These are phyloP conservation scores for Cossypha polioptera DNA, from an alignment of 2,797 vertebrate genomes.

Conservation along the genomic window DNA sequence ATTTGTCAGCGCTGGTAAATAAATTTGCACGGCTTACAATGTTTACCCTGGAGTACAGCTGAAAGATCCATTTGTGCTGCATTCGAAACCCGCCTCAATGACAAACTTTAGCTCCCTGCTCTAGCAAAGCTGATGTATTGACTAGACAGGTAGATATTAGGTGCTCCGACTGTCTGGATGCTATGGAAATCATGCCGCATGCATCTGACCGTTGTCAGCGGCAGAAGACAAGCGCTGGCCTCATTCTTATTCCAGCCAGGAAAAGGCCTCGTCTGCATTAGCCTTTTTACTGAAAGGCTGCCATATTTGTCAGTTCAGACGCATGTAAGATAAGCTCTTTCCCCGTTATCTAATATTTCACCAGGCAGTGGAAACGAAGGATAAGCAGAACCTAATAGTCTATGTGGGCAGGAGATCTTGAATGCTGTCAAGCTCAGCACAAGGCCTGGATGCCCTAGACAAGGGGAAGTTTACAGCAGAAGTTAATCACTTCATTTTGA, in stretches of 20 bases:
- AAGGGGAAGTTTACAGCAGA: conserved; percentile 51
- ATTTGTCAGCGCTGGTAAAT: conserved; percentile 56
- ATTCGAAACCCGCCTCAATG: conserved; percentile 62
- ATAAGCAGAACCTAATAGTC: conserved; percentile 72
- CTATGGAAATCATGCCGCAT: conserved; percentile 71
- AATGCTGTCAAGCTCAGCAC: conserved; percentile 53
- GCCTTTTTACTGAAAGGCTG: conserved; percentile 70
- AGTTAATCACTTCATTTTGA: conserved; percentile 68
- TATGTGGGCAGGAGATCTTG: conserved; percentile 66
- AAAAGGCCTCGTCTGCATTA: conserved; percentile 65
- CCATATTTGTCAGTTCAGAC: conserved; percentile 74
- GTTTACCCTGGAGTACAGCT: conserved; percentile 52
- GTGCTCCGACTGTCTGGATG: conserved; percentile 73
- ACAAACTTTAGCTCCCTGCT: conserved; percentile 61
- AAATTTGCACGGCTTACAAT: conserved; percentile 54
- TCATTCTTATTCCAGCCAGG: conserved; percentile 76
- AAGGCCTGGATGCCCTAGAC: conserved; percentile 65
- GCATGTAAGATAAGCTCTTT: conserved; percentile 68
- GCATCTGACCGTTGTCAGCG: conserved; percentile 67
- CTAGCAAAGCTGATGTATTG: conserved; percentile 64
- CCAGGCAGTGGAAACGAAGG: conserved; percentile 72
- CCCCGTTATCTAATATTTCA: conserved; percentile 74
- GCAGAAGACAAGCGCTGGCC: conserved; percentile 57
- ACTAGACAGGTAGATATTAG: conserved; percentile 76
- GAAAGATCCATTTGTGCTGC: conserved; percentile 54